Conservation (phyloP, 2,888 invertebrate genomes). For the Emmelina monodactyla region DNA sequence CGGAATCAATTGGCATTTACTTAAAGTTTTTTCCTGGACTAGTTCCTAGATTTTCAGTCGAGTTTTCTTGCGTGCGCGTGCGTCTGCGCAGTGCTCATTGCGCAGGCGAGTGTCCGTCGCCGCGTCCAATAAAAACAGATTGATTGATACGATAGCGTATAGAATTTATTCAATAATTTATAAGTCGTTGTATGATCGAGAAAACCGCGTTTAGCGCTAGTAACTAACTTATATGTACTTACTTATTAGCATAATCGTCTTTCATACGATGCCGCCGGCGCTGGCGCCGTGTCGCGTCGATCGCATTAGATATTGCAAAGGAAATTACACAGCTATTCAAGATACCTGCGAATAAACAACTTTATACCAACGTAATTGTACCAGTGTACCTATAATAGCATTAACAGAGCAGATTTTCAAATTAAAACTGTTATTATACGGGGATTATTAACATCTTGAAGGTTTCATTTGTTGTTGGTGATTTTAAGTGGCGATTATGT, state of each 20-base stretch:
- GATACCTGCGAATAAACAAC: slow-evolving; percentile 46
- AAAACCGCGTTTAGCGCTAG: slow-evolving; percentile 32
- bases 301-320: slow-evolving; percentile 48
- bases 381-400: slow-evolving; percentile 24
- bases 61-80: too few species aligned
- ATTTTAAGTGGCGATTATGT: not conserved
- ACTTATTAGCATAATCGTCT: slow-evolving; percentile 52
- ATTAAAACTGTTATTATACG: slow-evolving; percentile 7
- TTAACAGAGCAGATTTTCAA: slow-evolving; percentile 29
- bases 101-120: slow-evolving; percentile 10
- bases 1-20: too few species aligned
- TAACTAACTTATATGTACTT: slow-evolving; percentile 33
- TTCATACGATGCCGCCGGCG: slow-evolving; percentile 49
- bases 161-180: slow-evolving; percentile 52
- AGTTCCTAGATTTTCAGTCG: too few species aligned
- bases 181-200: slow-evolving; percentile 37
- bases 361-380: slow-evolving; percentile 48
- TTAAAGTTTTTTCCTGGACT: too few species aligned
- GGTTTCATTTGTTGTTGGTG: not conserved
- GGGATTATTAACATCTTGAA: too few species aligned
- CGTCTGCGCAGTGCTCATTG: slow-evolving; percentile 6
- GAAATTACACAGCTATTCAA: slow-evolving; percentile 52
- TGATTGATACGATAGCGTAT: slow-evolving; percentile 45
- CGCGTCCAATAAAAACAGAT: slow-evolving; percentile 29
- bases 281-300: slow-evolving; percentile 54